Percentiles rank a stretch among this genome's conserved stretches.
These are phyloP conservation scores for Acropternis orthonyx DNA, from an alignment of 2,797 vertebrate species.

Conservation along the genomic window DNA sequence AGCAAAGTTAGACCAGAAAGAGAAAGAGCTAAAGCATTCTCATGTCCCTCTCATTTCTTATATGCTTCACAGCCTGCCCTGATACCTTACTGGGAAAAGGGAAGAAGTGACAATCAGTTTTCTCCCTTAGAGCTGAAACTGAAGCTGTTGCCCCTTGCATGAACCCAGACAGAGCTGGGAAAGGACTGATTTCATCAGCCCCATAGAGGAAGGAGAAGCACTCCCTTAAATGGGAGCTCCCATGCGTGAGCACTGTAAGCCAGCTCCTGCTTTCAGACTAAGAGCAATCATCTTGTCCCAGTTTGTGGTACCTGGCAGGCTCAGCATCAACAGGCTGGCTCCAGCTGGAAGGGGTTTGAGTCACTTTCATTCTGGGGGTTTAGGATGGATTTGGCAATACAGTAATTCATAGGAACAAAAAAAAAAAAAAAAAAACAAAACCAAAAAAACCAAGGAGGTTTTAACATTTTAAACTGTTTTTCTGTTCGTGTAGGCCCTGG, in stretches of 20 bases:
- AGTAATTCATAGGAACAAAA: neutral
- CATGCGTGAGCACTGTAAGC: neutral
- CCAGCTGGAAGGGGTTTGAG: neutral
- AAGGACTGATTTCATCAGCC: slow-evolving; percentile 46
- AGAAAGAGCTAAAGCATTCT: neutral
- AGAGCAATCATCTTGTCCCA: neutral
- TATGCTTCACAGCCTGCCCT: neutral
- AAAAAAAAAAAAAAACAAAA: neutral
- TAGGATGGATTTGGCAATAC: neutral
- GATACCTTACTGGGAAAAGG: neutral
- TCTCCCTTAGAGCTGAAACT: neutral
- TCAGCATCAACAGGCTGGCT: slow-evolving; percentile 5
- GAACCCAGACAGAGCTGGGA: slow-evolving; percentile 54
- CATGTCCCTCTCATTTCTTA: neutral
- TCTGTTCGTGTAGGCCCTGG: neutral
- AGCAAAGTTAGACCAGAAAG: neutral
- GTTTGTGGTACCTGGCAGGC: slow-evolving; percentile 15
- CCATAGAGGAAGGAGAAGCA: neutral
- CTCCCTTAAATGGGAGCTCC: slow-evolving; percentile 13
- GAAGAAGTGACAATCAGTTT: slow-evolving; percentile 40
- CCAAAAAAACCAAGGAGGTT: too few relatives aligned
- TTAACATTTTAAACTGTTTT: neutral
- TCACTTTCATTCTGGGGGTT: neutral
- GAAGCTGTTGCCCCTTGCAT: slow-evolving; percentile 54
- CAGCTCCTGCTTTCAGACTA: neutral